Evolutionary conservation across 2,113 vertebrate species (phyloP).

Genomic region (Strix uralensis): DNA sequence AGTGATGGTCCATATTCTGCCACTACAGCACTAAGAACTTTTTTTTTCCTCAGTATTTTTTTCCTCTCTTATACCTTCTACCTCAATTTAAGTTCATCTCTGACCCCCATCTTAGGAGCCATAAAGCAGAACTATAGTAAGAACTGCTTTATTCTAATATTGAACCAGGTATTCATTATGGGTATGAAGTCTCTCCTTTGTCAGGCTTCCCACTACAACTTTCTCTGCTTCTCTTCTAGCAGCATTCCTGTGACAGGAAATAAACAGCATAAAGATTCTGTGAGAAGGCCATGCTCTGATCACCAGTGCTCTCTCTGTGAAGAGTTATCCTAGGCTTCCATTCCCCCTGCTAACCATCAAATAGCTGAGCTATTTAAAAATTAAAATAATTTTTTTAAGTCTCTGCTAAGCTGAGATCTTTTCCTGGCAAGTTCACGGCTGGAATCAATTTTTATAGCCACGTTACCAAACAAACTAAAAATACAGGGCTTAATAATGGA

Average conservation of each 20-base stretch:
- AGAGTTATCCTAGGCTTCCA: neutral
- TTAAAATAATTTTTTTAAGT: neutral
- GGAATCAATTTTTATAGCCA: slow-evolving; percentile 66
- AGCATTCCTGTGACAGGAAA: neutral
- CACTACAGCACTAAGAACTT: neutral
- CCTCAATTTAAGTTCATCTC: neutral
- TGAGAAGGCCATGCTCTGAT: neutral
- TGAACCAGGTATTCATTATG: neutral
- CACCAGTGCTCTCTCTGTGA: neutral
- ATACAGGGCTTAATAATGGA: slow-evolving; percentile 65
- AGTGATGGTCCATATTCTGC: neutral
- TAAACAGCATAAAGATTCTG: neutral
- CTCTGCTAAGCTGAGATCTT: slow-evolving; percentile 35
- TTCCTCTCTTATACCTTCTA: neutral
- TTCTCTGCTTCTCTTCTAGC: neutral
- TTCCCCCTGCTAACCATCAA: slow-evolving; percentile 11
- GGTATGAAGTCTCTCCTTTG: neutral
- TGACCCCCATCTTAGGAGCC: neutral
- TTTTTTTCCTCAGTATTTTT: neutral
- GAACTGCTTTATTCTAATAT: neutral
- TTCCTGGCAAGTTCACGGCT: slow-evolving; percentile 46
- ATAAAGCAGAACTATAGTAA: neutral
- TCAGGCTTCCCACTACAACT: neutral
- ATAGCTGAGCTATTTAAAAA: slow-evolving; percentile 35
- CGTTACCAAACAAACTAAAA: slow-evolving; percentile 56